Evolutionary conservation across 2,888 invertebrate species (phyloP).

Genomic region (Melinopterus prodromus): DNA sequence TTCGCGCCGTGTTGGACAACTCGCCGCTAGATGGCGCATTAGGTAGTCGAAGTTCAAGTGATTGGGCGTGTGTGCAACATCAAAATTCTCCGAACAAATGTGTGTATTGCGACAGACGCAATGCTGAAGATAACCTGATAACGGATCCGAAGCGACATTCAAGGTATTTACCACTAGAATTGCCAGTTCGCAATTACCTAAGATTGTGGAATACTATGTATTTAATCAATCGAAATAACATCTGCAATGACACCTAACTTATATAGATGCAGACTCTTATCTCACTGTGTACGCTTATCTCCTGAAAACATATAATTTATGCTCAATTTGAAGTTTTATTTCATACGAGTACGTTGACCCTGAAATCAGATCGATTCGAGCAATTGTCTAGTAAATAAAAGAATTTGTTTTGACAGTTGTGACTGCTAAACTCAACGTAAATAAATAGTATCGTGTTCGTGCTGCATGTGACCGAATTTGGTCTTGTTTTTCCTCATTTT

Average conservation of each 20-base stretch:
- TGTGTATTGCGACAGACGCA: slow-evolving; percentile 50
- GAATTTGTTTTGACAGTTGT: neutral
- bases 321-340: neutral
- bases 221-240: neutral
- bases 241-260: neutral
- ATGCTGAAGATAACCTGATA: slow-evolving; percentile 1
- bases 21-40: slow-evolving; percentile 47
- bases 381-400: neutral
- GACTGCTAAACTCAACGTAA: neutral
- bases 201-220: neutral
- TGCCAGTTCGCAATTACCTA: neutral
- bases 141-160: neutral
- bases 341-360: neutral
- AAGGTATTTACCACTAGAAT: slow-evolving; percentile 30
- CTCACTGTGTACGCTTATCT: neutral
- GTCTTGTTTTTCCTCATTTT: neutral
- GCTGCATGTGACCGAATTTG: too few species aligned
- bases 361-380: neutral
- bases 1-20: slow-evolving; percentile 8
- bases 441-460: too few species aligned
- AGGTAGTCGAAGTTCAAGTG: slow-evolving; percentile 54
- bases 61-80: slow-evolving; percentile 58
- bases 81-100: slow-evolving; percentile 51
- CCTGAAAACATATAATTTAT: neutral
- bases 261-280: neutral